Conservation (phyloP, 1,140 invertebrate species). For the Oreohelix idahoensis region DNA sequence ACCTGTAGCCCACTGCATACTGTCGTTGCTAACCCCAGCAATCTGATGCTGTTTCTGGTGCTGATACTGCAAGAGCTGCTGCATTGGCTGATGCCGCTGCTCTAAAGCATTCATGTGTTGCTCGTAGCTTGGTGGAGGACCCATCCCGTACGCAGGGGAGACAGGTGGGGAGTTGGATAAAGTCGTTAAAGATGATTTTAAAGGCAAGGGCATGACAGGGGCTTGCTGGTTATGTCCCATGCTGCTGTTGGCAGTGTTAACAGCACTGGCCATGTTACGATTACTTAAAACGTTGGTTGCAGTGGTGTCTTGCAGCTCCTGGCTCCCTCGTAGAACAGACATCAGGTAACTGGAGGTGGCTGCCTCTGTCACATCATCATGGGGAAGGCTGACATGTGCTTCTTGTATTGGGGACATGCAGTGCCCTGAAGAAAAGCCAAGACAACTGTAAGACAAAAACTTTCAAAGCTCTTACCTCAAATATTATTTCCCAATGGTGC, state of each 20-base stretch:
- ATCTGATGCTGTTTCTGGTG: not conserved
- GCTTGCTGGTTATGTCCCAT: constrained; percentile 38
- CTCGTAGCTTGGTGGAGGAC: constrained; percentile 68
- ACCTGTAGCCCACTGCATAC: not conserved
- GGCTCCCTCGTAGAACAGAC: constrained; percentile 62
- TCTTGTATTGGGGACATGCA: constrained; percentile 67
- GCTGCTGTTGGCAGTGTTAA: constrained; percentile 19
- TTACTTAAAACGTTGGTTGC: not conserved
- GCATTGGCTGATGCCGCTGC: constrained; percentile 20
- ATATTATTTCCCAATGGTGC: too few species aligned
- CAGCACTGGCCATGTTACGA: constrained; percentile 9
- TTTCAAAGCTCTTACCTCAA: not conserved
- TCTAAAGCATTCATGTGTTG: constrained; percentile 67
- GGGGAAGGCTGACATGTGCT: constrained; percentile 31
- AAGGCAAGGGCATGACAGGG: constrained; percentile 53
- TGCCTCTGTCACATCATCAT: constrained; percentile 57
- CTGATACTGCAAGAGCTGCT: not conserved
- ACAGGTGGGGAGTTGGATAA: constrained; percentile 81
- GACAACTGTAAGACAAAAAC: not conserved
- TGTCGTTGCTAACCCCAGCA: not conserved
- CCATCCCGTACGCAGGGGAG: constrained; percentile 78
- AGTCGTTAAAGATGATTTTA: constrained; percentile 84
- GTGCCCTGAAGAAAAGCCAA: constrained; percentile 22
- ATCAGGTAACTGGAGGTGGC: constrained; percentile 63
- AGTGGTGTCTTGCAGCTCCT: constrained; percentile 40